Conservation (phyloP, 2,888 invertebrate genomes). For the Tenthredo mesomela region DNA sequence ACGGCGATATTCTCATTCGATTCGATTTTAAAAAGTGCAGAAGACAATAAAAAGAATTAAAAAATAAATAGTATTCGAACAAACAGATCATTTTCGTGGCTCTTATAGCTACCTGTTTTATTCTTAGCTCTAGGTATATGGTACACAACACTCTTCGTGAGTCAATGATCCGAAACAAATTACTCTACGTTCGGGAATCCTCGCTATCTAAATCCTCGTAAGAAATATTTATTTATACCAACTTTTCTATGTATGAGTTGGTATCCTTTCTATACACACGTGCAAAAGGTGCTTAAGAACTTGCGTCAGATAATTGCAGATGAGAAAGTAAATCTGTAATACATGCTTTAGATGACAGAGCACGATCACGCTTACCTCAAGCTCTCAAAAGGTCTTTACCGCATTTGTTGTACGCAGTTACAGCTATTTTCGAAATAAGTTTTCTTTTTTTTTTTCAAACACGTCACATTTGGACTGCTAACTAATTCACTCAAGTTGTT, state of each 20-base stretch:
- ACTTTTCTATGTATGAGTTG: background rate
- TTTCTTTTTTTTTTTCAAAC: background rate
- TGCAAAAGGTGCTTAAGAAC: background rate
- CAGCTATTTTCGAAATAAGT: background rate
- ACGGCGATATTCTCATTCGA: background rate
- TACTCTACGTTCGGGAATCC: background rate
- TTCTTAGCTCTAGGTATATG: background rate
- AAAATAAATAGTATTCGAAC: background rate
- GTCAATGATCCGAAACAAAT: constrained; percentile 12
- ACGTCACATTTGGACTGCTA: background rate
- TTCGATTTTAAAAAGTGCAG: background rate
- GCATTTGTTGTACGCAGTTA: background rate
- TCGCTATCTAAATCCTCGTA: background rate
- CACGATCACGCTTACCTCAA: constrained; percentile 36
- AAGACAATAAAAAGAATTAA: background rate
- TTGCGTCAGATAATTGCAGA: constrained; percentile 24
- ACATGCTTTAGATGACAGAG: constrained; percentile 11
- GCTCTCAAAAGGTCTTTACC: constrained; percentile 1
- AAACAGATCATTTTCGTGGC: constrained; percentile 15
- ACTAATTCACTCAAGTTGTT: background rate
- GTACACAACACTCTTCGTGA: background rate
- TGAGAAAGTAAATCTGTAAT: constrained; percentile 44
- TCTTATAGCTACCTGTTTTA: background rate
- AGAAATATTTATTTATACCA: constrained; percentile 10
- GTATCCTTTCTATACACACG: background rate